phyloP scores from a whole-genome alignment of 1,140 invertebrate genomes.

The Maconellicoccus hirsutus region DNA sequence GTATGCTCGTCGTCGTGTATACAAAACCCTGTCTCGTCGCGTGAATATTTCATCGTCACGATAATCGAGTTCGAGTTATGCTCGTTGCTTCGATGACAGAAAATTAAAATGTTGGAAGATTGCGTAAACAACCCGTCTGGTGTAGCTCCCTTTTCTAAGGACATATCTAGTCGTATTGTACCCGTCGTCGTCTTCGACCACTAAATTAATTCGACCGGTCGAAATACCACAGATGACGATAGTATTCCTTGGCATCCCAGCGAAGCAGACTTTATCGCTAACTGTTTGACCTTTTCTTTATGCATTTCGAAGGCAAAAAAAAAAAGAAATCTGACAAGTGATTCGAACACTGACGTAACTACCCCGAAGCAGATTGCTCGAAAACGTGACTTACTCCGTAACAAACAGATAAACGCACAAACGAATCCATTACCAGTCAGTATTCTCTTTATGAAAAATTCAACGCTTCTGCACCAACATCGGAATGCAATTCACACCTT shows the following conservation, averaged over 20 bases:
- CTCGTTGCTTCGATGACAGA: not conserved
- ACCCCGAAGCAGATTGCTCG: not conserved
- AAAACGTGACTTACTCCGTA: not conserved
- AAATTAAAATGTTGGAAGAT: too few relatives aligned
- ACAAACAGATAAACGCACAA: not conserved
- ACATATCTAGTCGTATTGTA: too few relatives aligned
- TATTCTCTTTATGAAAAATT: not conserved
- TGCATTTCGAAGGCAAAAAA: not conserved
- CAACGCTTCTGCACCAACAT: not conserved
- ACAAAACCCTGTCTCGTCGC: not conserved
- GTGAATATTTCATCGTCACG: not conserved
- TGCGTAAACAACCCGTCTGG: too few relatives aligned
- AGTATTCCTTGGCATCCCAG: not conserved
- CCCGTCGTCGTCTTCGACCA: too few relatives aligned
- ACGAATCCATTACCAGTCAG: not conserved
- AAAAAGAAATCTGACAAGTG: constrained; percentile 9
- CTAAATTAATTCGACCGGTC: not conserved
- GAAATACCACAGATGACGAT: not conserved
- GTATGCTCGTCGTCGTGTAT: not conserved
- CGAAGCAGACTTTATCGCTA: not conserved
- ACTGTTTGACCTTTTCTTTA: not conserved
- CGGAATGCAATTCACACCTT: constrained; percentile 7
- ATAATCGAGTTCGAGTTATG: not conserved
- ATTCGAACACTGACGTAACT: not conserved
- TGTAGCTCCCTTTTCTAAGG: too few relatives aligned